Percentiles rank a stretch among this genome's conserved stretches.
Conservation (phyloP, 1,140 invertebrate species). For the Leptestheria dahalacensis region DNA sequence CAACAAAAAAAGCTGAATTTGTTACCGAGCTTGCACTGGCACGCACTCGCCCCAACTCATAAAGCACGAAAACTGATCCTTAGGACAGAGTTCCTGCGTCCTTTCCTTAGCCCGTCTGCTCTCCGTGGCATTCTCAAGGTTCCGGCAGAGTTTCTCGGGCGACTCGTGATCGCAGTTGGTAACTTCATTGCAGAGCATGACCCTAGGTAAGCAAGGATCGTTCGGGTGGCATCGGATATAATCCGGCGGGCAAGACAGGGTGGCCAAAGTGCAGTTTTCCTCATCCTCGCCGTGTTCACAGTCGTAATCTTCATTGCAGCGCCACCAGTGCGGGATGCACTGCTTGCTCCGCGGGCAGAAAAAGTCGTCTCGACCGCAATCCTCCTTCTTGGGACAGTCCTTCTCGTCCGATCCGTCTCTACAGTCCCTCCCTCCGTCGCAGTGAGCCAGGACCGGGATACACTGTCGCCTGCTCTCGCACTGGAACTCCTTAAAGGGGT, state of each 20-base stretch:
- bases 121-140: background rate
- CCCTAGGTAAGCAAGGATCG: background rate
- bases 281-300: conserved; percentile 61
- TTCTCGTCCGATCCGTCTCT: conserved; percentile 92
- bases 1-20: background rate
- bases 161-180: background rate
- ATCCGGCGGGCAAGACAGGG: conserved; percentile 38
- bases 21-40: background rate
- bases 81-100: background rate
- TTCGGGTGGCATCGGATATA: conserved; percentile 27
- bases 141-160: background rate
- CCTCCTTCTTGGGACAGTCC: conserved; percentile 20
- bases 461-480: conserved; percentile 67
- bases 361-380: conserved; percentile 2
- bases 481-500: conserved; percentile 58
- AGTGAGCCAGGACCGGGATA: conserved; percentile 79
- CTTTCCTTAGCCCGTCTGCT: background rate
- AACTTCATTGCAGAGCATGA: conserved; percentile 3
- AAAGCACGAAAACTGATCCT: background rate
- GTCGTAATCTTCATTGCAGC: conserved; percentile 66
- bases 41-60: conserved; percentile 2
- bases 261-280: conserved; percentile 45
- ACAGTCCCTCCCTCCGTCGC: conserved; percentile 90
- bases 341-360: conserved; percentile 4
- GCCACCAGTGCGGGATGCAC: conserved; percentile 32